Evolutionary conservation across 2,797 vertebrate species (phyloP), one percentile per base, ranked within the genome.

Genomic region (Siniperca scherzeri): DNA sequence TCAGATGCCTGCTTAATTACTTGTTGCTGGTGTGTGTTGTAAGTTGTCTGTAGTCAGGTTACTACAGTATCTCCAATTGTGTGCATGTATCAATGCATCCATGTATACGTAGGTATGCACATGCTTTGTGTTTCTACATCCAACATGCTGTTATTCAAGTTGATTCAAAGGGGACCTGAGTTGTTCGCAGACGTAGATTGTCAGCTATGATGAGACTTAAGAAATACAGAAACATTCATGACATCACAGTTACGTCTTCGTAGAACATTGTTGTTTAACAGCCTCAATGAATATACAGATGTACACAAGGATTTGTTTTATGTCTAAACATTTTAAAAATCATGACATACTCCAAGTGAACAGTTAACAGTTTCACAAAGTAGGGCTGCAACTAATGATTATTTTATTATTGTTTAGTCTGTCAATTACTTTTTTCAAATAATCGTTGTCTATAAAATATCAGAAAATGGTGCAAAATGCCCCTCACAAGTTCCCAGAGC

Each of bases 1-100:
- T 92, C 87, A 82, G 60, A 79, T 70, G 64, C 70, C 82, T 74
- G 70, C 80, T 89, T 90, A 91, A 93, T 93, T 90, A 89, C 90
- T 85, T 90, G 87, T 85, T 88, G 74, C 79, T 84, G 76, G n/a
- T 88, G 71, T 70, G 25, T 74, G 70, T 80, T 82, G 67, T 78
- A 19, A 67, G 77, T 77, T 30, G 78, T 82, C 72, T 52, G 70
- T n/a, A 40, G 38, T 66, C 44, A 48, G 40, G 36, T 70, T 44
- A 52, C 69, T 81, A 84, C 64, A 82, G 85, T 83, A 42, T 84
- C 77, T 56, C n/a, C 33, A 48, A 52, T 74, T 79, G 77, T 69
- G 62, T 50, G 62, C 50, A 22, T 71, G 64, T 69, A 38, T 73
- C 44, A 67, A 30, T 55, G 30, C 12, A 13, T 44, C 5, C 30